Conservation (phyloP, 2,797 vertebrate genomes). For the Onychomys arenicola region DNA sequence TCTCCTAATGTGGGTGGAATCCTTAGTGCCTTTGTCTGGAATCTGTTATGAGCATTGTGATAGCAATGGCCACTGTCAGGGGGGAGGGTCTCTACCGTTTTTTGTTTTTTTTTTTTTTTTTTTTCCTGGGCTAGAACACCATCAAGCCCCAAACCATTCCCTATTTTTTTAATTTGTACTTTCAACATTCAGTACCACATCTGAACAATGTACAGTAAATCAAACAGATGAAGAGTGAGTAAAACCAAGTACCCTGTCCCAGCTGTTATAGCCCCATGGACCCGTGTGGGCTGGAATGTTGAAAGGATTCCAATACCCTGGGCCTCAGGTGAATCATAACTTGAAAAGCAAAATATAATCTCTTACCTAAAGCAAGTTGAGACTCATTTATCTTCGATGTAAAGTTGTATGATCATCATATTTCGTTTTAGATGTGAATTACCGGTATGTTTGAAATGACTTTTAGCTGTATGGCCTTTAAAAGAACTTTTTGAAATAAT, state of each 20-base stretch:
- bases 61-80: background rate
- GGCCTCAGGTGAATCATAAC: background rate
- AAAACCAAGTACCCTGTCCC: background rate
- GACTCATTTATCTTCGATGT: constrained; percentile 46
- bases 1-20: background rate
- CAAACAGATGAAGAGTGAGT: background rate
- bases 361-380: constrained; percentile 34
- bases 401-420: background rate
- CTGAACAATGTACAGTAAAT: background rate
- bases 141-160: background rate
- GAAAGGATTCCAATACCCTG: constrained; percentile 13
- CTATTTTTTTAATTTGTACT: background rate
- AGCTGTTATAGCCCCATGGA: background rate
- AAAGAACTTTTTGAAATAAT: constrained; percentile 18
- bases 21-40: background rate
- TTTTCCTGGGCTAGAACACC: background rate
- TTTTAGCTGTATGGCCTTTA: background rate
- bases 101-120: too few relatives aligned
- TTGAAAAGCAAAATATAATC: constrained; percentile 33
- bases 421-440: constrained; percentile 50
- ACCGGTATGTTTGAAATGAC: constrained; percentile 46
- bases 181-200: background rate
- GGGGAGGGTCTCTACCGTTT: background rate
- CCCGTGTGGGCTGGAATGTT: background rate
- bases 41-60: background rate